phyloP scores from a whole-genome alignment of 2,797 vertebrate species.

The Lepilemur septentrionalis region DNA sequence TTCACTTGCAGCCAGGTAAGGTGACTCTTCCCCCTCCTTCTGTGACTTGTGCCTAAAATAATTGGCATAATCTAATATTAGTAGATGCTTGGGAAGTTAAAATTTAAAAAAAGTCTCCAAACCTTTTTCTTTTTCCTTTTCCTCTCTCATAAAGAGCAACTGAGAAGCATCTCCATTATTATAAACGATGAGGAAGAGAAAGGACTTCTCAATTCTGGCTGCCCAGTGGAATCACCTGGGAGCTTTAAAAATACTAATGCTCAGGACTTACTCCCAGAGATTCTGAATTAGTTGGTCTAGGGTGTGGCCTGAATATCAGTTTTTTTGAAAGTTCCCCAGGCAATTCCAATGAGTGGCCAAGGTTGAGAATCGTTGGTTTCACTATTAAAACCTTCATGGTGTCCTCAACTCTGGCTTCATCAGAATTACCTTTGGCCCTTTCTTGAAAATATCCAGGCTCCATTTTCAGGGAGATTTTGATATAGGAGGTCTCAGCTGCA shows the following conservation, averaged over 20 bases:
- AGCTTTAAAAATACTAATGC: neutral
- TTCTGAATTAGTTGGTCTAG: neutral
- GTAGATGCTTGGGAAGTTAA: neutral
- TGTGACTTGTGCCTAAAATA: slow-evolving; percentile 39
- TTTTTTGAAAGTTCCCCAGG: neutral
- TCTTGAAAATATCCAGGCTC: neutral
- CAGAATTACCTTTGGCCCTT: neutral
- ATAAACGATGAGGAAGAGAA: neutral
- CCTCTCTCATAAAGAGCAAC: neutral
- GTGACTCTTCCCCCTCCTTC: neutral
- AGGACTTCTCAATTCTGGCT: neutral
- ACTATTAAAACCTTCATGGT: neutral
- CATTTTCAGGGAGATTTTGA: neutral
- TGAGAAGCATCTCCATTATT: neutral
- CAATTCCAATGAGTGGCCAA: neutral
- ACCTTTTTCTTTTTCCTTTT: neutral
- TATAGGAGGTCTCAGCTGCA: neutral
- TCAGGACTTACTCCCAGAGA: neutral
- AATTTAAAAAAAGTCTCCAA: neutral
- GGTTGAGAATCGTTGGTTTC: neutral
- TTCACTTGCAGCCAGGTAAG: neutral
- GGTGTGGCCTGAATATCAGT: neutral
- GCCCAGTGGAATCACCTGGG: neutral
- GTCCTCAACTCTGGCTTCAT: neutral
- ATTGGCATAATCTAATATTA: slow-evolving; percentile 18